Evolutionary conservation across 2,113 vertebrate species (phyloP).

Genomic region (Gobiocypris rarus): DNA sequence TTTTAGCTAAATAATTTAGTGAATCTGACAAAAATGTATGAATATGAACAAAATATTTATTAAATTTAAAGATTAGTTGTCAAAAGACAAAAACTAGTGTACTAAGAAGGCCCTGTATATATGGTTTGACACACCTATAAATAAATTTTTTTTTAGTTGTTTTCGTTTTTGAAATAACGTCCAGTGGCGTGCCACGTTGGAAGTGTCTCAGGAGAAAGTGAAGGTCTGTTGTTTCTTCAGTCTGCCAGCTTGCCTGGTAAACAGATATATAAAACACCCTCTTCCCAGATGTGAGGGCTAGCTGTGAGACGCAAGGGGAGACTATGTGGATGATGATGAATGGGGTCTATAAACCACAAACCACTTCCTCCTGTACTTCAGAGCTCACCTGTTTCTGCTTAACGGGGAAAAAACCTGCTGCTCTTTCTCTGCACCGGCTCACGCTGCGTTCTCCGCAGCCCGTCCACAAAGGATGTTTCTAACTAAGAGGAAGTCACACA

Average conservation of each 20-base stretch:
- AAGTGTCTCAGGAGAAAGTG: conserved; percentile 34
- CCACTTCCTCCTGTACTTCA: conserved; percentile 46
- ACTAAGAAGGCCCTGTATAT: neutral
- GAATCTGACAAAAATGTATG: no score
- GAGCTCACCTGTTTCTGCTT: conserved; percentile 46
- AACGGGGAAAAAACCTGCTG: conserved; percentile 20
- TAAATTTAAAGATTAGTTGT: neutral
- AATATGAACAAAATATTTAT: no score
- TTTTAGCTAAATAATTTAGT: no score
- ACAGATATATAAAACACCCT: conserved; percentile 52
- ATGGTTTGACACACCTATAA: neutral
- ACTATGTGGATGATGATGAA: conserved; percentile 48
- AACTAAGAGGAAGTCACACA: conserved; percentile 36
- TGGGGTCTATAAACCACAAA: conserved; percentile 41
- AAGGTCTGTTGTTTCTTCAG: conserved; percentile 44
- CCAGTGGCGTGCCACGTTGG: neutral
- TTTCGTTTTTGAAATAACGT: conserved; percentile 9
- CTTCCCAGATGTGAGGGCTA: conserved; percentile 58
- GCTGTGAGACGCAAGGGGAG: conserved; percentile 45
- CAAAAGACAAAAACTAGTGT: neutral
- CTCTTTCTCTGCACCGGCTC: conserved; percentile 20
- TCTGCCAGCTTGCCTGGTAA: conserved; percentile 50
- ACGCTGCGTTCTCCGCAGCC: neutral
- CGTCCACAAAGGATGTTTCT: conserved; percentile 32
- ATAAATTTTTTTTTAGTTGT: neutral